These are phyloP conservation scores for Acleris sparsana DNA, from an alignment of 2,888 invertebrate genomes.

Conservation along the genomic window DNA sequence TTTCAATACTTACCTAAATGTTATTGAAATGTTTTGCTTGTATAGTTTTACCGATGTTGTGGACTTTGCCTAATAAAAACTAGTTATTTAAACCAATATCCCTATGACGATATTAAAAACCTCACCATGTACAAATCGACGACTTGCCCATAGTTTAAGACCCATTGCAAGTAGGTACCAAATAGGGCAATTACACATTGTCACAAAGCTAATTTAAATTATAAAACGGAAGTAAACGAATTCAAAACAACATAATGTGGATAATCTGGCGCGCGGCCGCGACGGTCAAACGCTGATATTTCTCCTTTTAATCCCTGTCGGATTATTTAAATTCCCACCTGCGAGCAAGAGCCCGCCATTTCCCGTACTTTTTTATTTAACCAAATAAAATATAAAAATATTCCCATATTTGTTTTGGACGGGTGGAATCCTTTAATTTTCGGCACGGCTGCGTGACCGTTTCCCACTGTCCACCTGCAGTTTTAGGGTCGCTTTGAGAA, in stretches of 20 bases:
- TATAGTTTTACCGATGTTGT: too few species aligned
- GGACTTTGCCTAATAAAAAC: too few species aligned
- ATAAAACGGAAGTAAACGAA: slow-evolving; percentile 65
- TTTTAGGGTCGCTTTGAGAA: slow-evolving; percentile 69
- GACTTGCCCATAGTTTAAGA: too few species aligned
- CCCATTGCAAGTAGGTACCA: neutral
- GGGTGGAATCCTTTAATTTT: slow-evolving; percentile 82
- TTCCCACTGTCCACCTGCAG: slow-evolving; percentile 61
- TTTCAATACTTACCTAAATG: too few species aligned
- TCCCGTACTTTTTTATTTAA: slow-evolving; percentile 71
- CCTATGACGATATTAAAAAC: too few species aligned
- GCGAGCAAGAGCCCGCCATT: slow-evolving; percentile 67
- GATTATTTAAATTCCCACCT: slow-evolving; percentile 84
- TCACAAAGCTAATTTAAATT: slow-evolving; percentile 65
- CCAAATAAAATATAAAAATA: slow-evolving; percentile 83
- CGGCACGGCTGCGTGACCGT: slow-evolving; percentile 74
- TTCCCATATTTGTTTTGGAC: slow-evolving; percentile 81
- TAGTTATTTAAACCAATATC: too few species aligned
- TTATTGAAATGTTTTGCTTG: too few species aligned
- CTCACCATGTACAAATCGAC: too few species aligned
- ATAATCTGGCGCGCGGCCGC: slow-evolving; percentile 67
- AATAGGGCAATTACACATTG: slow-evolving; percentile 37
- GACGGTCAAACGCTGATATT: slow-evolving; percentile 82
- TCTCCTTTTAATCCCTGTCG: slow-evolving; percentile 83
- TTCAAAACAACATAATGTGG: slow-evolving; percentile 69